Conservation (phyloP, 2,888 invertebrate species). For the Didymodactylos carnosus region DNA sequence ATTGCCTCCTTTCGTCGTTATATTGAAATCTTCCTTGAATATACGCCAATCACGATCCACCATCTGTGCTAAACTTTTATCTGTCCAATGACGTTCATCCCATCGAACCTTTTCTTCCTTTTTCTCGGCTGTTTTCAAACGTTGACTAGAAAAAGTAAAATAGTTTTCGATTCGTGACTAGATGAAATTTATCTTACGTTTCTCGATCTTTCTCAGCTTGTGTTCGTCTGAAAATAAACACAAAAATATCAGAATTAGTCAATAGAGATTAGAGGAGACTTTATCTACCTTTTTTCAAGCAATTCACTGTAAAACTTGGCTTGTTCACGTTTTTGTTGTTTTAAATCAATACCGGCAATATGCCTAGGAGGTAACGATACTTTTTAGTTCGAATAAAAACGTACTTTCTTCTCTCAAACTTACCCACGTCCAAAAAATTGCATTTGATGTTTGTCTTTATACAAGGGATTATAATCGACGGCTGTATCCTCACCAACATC, state of each 20-base stretch:
- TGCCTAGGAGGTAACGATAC: no score
- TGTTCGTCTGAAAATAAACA: no score
- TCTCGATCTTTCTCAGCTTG: slow-evolving; percentile 91
- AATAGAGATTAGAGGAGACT: no score
- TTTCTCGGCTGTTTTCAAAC: slow-evolving; percentile 70
- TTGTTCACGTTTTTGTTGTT: slow-evolving; percentile 52
- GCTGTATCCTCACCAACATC: slow-evolving; percentile 96
- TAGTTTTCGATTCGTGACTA: not conserved
- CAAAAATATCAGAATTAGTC: no score
- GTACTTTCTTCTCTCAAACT: no score
- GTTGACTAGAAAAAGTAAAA: slow-evolving; percentile 35
- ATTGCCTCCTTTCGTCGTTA: slow-evolving; percentile 84
- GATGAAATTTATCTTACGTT: slow-evolving; percentile 33
- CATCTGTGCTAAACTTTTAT: slow-evolving; percentile 81
- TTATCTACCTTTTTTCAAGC: slow-evolving; percentile 69
- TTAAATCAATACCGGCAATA: slow-evolving; percentile 10
- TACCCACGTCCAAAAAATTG: slow-evolving; percentile 86
- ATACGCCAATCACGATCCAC: slow-evolving; percentile 98
- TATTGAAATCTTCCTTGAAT: slow-evolving; percentile 95
- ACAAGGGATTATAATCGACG: slow-evolving; percentile 82
- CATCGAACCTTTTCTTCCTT: slow-evolving; percentile 94
- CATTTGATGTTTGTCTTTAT: slow-evolving; percentile 75
- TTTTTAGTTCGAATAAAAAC: slow-evolving; percentile 45
- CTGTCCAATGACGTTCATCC: slow-evolving; percentile 98
- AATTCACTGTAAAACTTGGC: slow-evolving; percentile 89